Percentiles rank a stretch among this genome's conserved stretches.
Evolutionary conservation across 2,113 vertebrate genomes (phyloP).

Genomic region (Chunga burmeisteri): DNA sequence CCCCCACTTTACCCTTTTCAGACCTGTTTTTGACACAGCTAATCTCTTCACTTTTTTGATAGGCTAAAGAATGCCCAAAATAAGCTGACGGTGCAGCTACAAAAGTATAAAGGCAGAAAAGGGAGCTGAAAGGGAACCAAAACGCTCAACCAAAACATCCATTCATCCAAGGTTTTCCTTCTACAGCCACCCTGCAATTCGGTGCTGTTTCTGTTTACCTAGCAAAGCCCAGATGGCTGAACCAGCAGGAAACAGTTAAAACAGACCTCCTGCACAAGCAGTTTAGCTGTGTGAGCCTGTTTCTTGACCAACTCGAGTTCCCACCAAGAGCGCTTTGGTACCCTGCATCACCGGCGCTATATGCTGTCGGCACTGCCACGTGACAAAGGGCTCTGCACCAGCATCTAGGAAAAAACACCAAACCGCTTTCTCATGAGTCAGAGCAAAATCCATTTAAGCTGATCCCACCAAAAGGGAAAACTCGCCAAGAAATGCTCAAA

Average conservation of each 20-base stretch:
- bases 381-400: accelerated
- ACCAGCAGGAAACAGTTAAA: too few relatives aligned
- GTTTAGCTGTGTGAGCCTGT: accelerated
- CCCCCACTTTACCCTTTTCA: too few relatives aligned
- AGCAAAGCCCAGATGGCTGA: not conserved
- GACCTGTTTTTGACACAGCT: too few relatives aligned
- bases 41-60: too few relatives aligned
- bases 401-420: accelerated
- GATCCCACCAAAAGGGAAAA: not conserved
- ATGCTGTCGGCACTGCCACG: accelerated
- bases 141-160: accelerated
- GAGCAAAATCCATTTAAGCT: not conserved
- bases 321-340: accelerated
- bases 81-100: too few relatives aligned
- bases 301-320: too few relatives aligned
- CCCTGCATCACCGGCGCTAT: accelerated
- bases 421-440: not conserved
- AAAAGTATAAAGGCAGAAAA: not conserved
- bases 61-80: too few relatives aligned
- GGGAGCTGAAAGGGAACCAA: not conserved
- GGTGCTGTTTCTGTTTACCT: accelerated
- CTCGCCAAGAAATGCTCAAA: not conserved
- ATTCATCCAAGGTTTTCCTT: accelerated
- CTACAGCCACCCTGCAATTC: not conserved
- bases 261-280: not conserved